phyloP scores from a whole-genome alignment of 2,888 invertebrate species.

The Ormia ochracea region DNA sequence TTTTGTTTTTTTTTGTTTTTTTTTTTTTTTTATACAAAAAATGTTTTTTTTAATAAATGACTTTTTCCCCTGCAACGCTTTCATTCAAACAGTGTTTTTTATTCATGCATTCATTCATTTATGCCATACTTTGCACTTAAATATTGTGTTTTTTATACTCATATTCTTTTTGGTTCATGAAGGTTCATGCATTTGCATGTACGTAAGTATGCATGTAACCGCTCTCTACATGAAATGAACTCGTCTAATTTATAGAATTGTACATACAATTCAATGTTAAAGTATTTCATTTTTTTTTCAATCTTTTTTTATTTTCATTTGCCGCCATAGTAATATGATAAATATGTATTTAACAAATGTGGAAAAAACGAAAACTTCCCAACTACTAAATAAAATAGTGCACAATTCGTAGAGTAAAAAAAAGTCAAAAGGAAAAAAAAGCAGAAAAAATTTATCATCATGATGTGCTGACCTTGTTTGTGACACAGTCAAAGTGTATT shows the following conservation, averaged over 20 bases:
- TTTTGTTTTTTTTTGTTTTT: neutral
- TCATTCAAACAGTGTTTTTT: no score
- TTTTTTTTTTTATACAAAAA: no score
- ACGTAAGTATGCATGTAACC: neutral
- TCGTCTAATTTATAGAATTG: constrained; percentile 29
- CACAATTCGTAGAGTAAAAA: constrained; percentile 21
- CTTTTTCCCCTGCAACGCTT: constrained; percentile 40
- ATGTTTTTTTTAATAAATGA: constrained; percentile 28
- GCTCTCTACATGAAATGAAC: constrained; percentile 21
- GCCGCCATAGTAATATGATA: constrained; percentile 51
- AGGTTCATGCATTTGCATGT: no score
- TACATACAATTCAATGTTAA: constrained; percentile 53
- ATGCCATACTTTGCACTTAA: constrained; percentile 13
- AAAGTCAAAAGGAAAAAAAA: neutral
- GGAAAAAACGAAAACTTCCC: neutral
- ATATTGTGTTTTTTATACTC: neutral
- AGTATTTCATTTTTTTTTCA: neutral
- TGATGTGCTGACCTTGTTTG: constrained; percentile 58
- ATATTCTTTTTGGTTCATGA: neutral
- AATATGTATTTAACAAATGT: constrained; percentile 50
- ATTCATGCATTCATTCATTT: no score
- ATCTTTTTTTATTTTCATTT: constrained; percentile 4
- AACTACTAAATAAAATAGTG: constrained; percentile 8
- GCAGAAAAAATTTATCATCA: constrained; percentile 19
- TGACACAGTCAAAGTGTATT: constrained; percentile 28